phyloP scores from a whole-genome alignment of 2,888 invertebrate species.

The Theretra japonica region DNA sequence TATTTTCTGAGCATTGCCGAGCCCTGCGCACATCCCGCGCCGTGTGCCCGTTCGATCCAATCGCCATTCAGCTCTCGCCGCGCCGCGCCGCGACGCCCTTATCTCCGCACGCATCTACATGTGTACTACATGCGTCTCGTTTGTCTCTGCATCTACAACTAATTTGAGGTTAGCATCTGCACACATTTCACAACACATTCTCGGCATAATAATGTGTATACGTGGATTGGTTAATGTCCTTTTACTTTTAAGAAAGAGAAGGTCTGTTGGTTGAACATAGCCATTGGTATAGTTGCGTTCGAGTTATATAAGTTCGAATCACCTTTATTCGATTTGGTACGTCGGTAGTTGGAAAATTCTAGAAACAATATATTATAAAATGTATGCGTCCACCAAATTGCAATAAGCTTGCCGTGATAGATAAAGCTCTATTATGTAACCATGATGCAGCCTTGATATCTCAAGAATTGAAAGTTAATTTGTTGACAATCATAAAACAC shows the following conservation, averaged over 20 bases:
- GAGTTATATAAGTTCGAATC: neutral
- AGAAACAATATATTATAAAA: too few species aligned
- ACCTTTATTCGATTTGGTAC: too few species aligned
- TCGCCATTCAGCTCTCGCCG: constrained; percentile 48
- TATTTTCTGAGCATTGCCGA: neutral
- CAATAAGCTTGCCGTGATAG: too few species aligned
- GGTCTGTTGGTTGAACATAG: neutral
- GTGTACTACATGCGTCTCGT: constrained; percentile 21
- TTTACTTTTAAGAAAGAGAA: constrained; percentile 6
- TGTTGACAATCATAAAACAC: too few species aligned
- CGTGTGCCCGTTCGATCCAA: constrained; percentile 50
- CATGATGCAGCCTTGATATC: too few species aligned
- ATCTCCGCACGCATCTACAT: constrained; percentile 19
- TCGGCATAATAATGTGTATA: neutral
- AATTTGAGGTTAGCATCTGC: constrained; percentile 17
- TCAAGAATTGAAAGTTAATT: too few species aligned
- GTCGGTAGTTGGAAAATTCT: too few species aligned
- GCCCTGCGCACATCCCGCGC: constrained; percentile 44
- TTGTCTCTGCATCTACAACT: constrained; percentile 14
- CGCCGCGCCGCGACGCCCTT: constrained; percentile 27
- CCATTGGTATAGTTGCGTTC: neutral
- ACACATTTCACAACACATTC: constrained; percentile 11
- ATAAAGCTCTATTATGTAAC: too few species aligned
- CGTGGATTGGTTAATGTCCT: neutral
- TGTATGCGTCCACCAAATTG: too few species aligned